Conservation (phyloP, 2,797 vertebrate genomes). For the Micromesistius poutassou region DNA sequence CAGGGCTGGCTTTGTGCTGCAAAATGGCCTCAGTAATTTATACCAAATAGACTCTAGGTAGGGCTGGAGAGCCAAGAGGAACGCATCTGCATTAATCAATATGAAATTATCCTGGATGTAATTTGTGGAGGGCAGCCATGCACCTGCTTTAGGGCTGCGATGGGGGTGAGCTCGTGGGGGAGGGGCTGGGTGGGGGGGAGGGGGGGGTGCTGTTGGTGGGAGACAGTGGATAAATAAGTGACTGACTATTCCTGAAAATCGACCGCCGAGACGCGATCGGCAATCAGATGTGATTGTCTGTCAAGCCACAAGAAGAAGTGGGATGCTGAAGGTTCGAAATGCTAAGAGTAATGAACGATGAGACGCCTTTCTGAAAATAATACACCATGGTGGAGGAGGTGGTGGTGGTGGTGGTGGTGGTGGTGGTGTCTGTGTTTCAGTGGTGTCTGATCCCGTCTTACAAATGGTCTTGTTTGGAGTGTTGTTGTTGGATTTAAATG, state of each 20-base stretch:
- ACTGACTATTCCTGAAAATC: conserved; percentile 52
- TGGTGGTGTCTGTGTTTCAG: neutral
- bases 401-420: neutral
- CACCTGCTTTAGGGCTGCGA: conserved; percentile 71
- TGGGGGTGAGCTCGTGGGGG: conserved; percentile 10
- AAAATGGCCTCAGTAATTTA: conserved; percentile 94
- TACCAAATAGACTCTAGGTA: conserved; percentile 91
- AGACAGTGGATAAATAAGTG: conserved; percentile 46
- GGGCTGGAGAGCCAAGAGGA: conserved; percentile 76
- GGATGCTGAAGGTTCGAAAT: conserved; percentile 14
- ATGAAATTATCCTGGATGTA: conserved; percentile 79
- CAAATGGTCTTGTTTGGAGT: conserved; percentile 8
- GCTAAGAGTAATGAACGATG: conserved; percentile 21
- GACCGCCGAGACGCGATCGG: conserved; percentile 28
- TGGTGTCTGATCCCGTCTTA: conserved; percentile 5
- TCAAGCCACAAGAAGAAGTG: conserved; percentile 28
- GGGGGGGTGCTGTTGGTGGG: conserved; percentile 14
- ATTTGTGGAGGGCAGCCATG: conserved; percentile 70
- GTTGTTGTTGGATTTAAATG: conserved; percentile 5
- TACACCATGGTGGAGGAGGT: conserved; percentile 9
- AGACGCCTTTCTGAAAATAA: conserved; percentile 20
- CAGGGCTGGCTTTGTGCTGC: conserved; percentile 82
- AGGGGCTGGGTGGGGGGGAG: conserved; percentile 34
- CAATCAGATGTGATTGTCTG: conserved; percentile 45
- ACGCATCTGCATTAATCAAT: conserved; percentile 87